These are phyloP conservation scores for Sarcophaga bullata DNA, from an alignment of 1,140 invertebrate species.

Conservation along the genomic window DNA sequence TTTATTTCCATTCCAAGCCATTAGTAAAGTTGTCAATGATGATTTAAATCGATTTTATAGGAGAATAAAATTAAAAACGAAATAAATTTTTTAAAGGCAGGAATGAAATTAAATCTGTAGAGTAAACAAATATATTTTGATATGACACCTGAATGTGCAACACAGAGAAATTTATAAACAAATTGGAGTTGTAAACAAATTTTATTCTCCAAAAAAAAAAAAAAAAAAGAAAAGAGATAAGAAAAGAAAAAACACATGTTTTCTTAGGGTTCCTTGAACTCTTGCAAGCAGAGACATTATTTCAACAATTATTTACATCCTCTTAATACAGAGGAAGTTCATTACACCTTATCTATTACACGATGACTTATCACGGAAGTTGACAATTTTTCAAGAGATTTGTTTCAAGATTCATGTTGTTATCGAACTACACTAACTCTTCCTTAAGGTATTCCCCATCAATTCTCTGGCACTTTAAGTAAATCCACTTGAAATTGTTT, in stretches of 20 bases:
- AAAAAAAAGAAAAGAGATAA: too few relatives aligned
- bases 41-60: not conserved
- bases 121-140: not conserved
- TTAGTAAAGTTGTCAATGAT: slow-evolving; percentile 15
- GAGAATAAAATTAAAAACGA: not conserved
- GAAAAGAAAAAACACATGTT: not conserved
- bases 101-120: too few relatives aligned
- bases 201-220: not conserved
- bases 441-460: not conserved
- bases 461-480: not conserved
- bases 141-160: not conserved
- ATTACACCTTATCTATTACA: not conserved
- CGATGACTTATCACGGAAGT: not conserved
- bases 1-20: not conserved
- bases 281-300: not conserved
- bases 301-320: not conserved
- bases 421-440: not conserved
- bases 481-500: not conserved
- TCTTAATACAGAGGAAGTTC: not conserved
- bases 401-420: not conserved
- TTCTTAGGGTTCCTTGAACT: not conserved
- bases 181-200: not conserved
- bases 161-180: not conserved
- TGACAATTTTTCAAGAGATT: not conserved
- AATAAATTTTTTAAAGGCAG: not conserved